A percentile compares a stretch with the other conserved stretches of the same genome.
Conservation (phyloP, 2,113 vertebrate species). For the Phycodurus eques region DNA sequence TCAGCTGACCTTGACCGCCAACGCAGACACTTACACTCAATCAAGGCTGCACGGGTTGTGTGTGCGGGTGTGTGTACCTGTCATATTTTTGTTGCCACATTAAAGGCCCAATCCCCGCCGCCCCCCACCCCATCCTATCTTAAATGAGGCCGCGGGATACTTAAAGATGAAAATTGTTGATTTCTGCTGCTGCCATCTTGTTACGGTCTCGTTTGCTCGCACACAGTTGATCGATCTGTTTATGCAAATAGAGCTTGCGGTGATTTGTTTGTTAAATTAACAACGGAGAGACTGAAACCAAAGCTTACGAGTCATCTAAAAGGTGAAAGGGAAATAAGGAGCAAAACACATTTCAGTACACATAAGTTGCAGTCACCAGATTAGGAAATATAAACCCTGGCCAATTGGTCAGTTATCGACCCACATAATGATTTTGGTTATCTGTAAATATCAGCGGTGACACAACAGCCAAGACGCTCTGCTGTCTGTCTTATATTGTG, state of each 20-base stretch:
- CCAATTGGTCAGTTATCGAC: too few species aligned
- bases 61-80: constrained; percentile 18
- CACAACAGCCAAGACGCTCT: too few species aligned
- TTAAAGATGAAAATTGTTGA: constrained; percentile 31
- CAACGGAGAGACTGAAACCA: neutral
- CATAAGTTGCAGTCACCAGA: too few species aligned
- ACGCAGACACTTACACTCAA: constrained; percentile 69
- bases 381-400: too few species aligned
- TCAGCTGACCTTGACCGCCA: constrained; percentile 72
- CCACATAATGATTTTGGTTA: too few species aligned
- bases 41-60: constrained; percentile 46
- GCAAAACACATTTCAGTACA: too few species aligned
- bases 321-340: too few species aligned
- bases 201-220: constrained; percentile 16
- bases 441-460: too few species aligned
- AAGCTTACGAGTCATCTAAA: too few species aligned
- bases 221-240: neutral
- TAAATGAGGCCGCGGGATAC: constrained; percentile 21
- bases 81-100: constrained; percentile 44
- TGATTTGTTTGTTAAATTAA: neutral
- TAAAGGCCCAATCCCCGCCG: neutral
- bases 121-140: neutral
- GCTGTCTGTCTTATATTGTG: too few species aligned
- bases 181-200: constrained; percentile 30
- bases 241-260: neutral